phyloP scores from a whole-genome alignment of 2,888 invertebrate genomes.

The Azorinus chamasolen region DNA sequence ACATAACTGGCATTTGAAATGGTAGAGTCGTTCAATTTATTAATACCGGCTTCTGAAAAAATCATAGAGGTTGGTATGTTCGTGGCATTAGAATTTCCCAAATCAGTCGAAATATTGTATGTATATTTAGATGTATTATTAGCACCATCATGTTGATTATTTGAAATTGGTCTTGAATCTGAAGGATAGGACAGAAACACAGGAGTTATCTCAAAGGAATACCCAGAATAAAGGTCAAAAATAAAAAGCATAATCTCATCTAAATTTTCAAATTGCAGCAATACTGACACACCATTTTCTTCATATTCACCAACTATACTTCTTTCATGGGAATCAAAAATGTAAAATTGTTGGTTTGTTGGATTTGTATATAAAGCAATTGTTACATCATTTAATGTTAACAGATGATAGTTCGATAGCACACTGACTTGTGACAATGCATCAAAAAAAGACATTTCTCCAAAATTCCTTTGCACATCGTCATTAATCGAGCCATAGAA shows the following conservation, averaged over 20 bases:
- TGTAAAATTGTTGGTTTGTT: background rate
- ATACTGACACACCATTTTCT: constrained; percentile 10
- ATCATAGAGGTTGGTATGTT: too few species aligned
- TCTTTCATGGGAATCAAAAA: constrained; percentile 28
- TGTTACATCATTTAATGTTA: constrained; percentile 27
- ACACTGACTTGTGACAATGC: constrained; percentile 8
- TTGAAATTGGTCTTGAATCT: too few species aligned
- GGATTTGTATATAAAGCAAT: constrained; percentile 5
- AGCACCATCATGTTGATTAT: too few species aligned
- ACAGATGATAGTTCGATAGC: constrained; percentile 9
- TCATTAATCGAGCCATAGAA: constrained; percentile 39
- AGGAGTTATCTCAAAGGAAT: constrained; percentile 10
- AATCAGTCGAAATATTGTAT: too few species aligned
- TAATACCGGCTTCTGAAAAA: too few species aligned
- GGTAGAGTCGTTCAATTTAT: too few species aligned
- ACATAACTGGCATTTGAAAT: too few species aligned
- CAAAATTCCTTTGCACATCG: constrained; percentile 1
- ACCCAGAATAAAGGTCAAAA: background rate
- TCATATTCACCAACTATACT: background rate
- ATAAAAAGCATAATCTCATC: constrained; percentile 13
- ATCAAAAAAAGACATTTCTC: constrained; percentile 14
- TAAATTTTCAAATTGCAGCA: constrained; percentile 12
- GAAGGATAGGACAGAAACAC: constrained; percentile 2
- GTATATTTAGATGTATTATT: too few species aligned
- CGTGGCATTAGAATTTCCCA: too few species aligned